Base-by-base conservation (phyloP, 92 coral and sea anemone genomes). In the Ricordea florida region DNA sequence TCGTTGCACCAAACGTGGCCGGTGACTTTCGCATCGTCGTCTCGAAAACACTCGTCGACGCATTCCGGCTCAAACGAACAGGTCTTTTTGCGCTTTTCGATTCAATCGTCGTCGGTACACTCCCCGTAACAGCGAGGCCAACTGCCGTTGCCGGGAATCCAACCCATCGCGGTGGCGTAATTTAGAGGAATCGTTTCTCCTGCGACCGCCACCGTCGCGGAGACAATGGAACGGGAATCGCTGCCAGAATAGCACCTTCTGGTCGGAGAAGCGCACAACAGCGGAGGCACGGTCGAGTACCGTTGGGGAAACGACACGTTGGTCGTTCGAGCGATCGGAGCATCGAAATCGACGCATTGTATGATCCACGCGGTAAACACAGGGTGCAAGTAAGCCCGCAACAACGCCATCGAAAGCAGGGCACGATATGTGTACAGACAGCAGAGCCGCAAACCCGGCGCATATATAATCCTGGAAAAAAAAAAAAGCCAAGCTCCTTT, bases 301-400 rank as follows among this genome's bases (percentile, higher is more conserved):
- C 11, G 27, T 40, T 40, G 69, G 16, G 25, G 13, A 18, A 62
- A 40, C 2, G 52, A 0, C 2, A 62, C 36, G 13, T 3, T 2
- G 1, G 3, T 18, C 6, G 3, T 3, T 3, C 3, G 32, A 38
- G 22, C 68, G 31, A 61, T 13, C 2, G 28, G 6, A 10, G 7
- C 32, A 21, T 37, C 34, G 6, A 61, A 38, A 29, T 61, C 68
- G 17, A 61, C 49, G 25, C 68, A 61, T 10, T 61, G 68, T 37
- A 61, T 61, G 2, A 47, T 35, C 68, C 68, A 61, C 10, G 37
- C 29, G 5, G 68, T 23, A 18, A 49, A 1, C 29, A 34, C 10
- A n/a, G 48, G 48, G 10, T 61, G 68, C 1, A 61, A 61, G 15
- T 38, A 61, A 0, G 41, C 49, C 17, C 68, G 50, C 13, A 61